Evolutionary conservation across 2,113 vertebrate genomes (phyloP).

Genomic region (Myotis brandtii): DNA sequence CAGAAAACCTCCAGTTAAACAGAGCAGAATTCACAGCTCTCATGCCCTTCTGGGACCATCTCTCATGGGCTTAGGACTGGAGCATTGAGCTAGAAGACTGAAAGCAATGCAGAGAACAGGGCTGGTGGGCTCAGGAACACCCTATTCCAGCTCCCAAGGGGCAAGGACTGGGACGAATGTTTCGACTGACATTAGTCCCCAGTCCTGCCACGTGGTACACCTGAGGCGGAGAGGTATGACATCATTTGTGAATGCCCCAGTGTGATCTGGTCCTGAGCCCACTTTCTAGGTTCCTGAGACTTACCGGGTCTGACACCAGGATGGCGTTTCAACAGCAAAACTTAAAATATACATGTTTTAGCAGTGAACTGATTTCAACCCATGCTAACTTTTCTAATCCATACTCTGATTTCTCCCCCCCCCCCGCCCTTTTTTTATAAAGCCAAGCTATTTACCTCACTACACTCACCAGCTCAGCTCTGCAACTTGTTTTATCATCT

Average conservation of each 20-base stretch:
- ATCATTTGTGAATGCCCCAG: neutral
- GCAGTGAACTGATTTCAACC: constrained; percentile 25
- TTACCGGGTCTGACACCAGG: constrained; percentile 6
- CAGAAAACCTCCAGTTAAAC: neutral
- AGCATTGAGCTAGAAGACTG: neutral
- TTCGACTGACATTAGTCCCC: neutral
- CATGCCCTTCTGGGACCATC: neutral
- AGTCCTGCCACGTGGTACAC: neutral
- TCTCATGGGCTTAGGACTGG: neutral
- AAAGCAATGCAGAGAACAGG: neutral
- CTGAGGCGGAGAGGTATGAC: neutral
- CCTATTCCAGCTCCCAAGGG: neutral
- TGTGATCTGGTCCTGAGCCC: neutral
- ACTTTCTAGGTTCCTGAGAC: constrained; percentile 31
- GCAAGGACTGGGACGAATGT: neutral
- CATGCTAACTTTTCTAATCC: constrained; percentile 25
- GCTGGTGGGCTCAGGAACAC: neutral
- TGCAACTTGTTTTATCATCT: constrained; percentile 58
- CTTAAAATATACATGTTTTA: constrained; percentile 50
- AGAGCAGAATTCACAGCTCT: neutral
- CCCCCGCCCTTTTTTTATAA: neutral
- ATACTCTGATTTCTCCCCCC: neutral
- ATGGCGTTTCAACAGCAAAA: constrained; percentile 34
- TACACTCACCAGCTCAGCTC: constrained; percentile 22
- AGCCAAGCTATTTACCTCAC: constrained; percentile 40